phyloP scores from a whole-genome alignment of 2,888 invertebrate species.

The Tuberolachnus salignus region DNA sequence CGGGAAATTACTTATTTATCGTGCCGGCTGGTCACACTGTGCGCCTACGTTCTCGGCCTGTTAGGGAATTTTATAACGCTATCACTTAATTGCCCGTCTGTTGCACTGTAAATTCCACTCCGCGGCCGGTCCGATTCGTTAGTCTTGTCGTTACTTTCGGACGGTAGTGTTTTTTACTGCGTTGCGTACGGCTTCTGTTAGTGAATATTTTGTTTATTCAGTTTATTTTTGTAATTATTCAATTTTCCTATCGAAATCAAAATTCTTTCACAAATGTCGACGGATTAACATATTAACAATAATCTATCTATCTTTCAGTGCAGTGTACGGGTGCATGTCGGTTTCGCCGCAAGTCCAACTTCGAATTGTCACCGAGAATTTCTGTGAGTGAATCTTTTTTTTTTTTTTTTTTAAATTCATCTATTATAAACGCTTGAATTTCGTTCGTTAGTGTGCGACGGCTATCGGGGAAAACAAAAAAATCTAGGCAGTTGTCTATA shows the following conservation, averaged over 20 bases:
- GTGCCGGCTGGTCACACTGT: constrained; percentile 39
- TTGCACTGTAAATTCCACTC: constrained; percentile 51
- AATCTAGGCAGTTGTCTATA: neutral
- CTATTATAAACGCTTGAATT: neutral
- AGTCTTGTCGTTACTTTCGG: constrained; percentile 2
- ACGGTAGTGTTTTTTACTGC: neutral
- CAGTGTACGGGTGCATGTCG: neutral
- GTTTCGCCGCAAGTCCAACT: neutral
- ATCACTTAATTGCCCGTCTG: constrained; percentile 48
- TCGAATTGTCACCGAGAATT: constrained; percentile 4
- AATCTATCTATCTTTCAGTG: neutral
- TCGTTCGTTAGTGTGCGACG: neutral
- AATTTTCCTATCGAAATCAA: neutral
- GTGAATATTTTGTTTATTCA: neutral
- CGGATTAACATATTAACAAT: neutral
- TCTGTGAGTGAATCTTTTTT: constrained; percentile 16
- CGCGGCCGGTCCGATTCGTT: constrained; percentile 27
- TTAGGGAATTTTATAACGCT: constrained; percentile 25
- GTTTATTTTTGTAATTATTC: neutral
- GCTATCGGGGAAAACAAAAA: too few species aligned
- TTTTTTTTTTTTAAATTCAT: too few species aligned
- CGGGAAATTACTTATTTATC: neutral
- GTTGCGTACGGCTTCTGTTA: neutral
- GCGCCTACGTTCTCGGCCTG: neutral
- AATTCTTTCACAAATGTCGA: neutral